Conservation (phyloP, 2,888 invertebrate species). For the Eupithecia inturbata region DNA sequence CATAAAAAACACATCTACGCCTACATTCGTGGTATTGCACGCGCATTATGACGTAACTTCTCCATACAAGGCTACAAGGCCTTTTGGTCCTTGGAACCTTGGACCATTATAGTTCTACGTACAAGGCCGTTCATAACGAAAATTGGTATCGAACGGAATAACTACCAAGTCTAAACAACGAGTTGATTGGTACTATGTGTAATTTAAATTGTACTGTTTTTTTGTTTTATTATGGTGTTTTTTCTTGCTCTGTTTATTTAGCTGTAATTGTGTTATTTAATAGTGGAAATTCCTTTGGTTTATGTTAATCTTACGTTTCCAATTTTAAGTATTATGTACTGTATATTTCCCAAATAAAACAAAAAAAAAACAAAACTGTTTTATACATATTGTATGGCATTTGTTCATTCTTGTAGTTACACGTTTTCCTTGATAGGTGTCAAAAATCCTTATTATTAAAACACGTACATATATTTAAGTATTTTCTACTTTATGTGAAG, state of each 20-base stretch:
- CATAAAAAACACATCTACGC: conserved; percentile 27
- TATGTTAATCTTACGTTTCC: too few species aligned
- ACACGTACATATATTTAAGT: not conserved
- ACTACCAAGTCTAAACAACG: not conserved
- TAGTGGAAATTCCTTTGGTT: too few species aligned
- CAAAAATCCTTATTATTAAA: not conserved
- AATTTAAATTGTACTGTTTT: conserved; percentile 11
- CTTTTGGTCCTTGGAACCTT: conserved; percentile 44
- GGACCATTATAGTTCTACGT: conserved; percentile 21
- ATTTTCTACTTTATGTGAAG: not conserved
- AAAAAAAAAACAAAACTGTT: too few species aligned
- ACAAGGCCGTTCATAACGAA: conserved; percentile 28
- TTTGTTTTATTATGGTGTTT: too few species aligned
- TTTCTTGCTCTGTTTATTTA: too few species aligned
- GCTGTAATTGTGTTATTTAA: too few species aligned
- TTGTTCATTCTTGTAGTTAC: not conserved
- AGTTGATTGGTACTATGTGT: conserved; percentile 17
- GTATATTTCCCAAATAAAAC: too few species aligned
- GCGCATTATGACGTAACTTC: conserved; percentile 33
- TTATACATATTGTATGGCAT: conserved; percentile 2
- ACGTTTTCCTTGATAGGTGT: not conserved
- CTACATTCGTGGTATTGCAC: conserved; percentile 29
- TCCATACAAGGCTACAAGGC: conserved; percentile 15
- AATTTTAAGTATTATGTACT: too few species aligned
- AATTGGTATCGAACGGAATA: conserved; percentile 24